Evolutionary conservation across 2,797 vertebrate species (phyloP), one percentile per base, ranked within the genome.

Genomic region (Nannoperca obscura): DNA sequence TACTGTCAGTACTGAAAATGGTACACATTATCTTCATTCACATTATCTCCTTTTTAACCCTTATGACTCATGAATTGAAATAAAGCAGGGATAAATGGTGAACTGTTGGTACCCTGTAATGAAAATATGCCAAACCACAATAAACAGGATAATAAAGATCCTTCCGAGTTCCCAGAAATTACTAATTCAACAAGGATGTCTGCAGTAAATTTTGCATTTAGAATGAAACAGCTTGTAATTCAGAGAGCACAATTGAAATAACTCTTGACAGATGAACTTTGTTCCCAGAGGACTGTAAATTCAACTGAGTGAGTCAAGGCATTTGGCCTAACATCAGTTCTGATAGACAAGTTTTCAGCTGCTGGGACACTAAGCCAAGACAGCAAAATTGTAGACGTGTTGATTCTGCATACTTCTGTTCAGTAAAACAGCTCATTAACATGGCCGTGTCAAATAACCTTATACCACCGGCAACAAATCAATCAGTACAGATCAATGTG

Each of bases 141-240:
- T 30, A 79, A 67, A 67, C 65, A 73, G 6, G 6, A 49, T 64
- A 62, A 73, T 78, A 30, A 72, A 76, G 68, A 83, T 83, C 74
- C 64, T 73, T 78, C 70, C 54, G 3, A 58, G 36, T 82, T 82
- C 80, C 87, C 74, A 82, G 78, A 77, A 83, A 53, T 17, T 22
- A 80, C 67, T 67, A 72, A 75, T 47, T 58, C 64, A 64, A 69
- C 57, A 60, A 44, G 59, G 50, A 73, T 71, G 73, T 34, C 64
- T 36, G 76, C 57, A 54, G 24, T 76, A 77, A 63, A 80, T 77
- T 44, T 32, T 74, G 17, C 30, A 34, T 57, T 57, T 68, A 49
- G 42, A 84, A 70, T 71, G 59, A 74, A 77, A 14, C 53, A 7
- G 66, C 9, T 62, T 68, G 47, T 80, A 77, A 40, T 64, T 63